Base-by-base conservation (phyloP, 2,797 vertebrate species). In the Semotilus atromaculatus region DNA sequence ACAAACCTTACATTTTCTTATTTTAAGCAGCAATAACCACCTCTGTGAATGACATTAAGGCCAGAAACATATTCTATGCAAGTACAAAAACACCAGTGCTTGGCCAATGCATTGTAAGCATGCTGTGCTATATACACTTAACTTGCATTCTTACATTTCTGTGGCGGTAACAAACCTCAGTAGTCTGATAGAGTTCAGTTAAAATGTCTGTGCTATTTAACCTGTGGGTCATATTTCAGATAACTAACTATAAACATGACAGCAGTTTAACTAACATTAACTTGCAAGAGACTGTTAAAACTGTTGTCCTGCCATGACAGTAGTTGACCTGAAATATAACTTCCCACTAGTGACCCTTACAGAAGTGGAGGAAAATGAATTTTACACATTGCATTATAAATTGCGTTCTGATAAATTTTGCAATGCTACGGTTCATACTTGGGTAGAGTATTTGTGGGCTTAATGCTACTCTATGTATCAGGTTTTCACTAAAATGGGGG, bases 41-140 rank as follows among this genome's bases (percentile, higher is more conserved):
- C 67, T 78, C 60, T 85, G 76, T 84, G 55, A 85, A 80, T 82
- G 86, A 84, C 66, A 80, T 84, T 51, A 77, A 38, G 36, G 13
- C 64, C 36, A 58, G 11, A 77, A 76, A 55, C 82, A 77, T 70
- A 68, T 73, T 77, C 62, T 76, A 68, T 84, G 29, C 78, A 80
- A 68, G 62, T n/a, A 80, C 29, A 40, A 60, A 82, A 72, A 62
- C 21, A 11, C 55, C n/a, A 31, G 38, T 62, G 34, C 36, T 38
- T 80, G 45, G 60, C n/a, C 60, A 66, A 38, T 34, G 55, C 29
- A 5, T 81, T 60, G 26, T 40, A 45, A 58, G 53, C 51, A n/a
- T n/a, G 29, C 7, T 43, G 10, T 38, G 16, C 26, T 55, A 9
- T 75, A 36, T 77, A 60, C 26, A 40, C 53, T 18, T 76, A 60